phyloP scores from a whole-genome alignment of 1,140 invertebrate species.

The Gonioctena quinquepunctata region DNA sequence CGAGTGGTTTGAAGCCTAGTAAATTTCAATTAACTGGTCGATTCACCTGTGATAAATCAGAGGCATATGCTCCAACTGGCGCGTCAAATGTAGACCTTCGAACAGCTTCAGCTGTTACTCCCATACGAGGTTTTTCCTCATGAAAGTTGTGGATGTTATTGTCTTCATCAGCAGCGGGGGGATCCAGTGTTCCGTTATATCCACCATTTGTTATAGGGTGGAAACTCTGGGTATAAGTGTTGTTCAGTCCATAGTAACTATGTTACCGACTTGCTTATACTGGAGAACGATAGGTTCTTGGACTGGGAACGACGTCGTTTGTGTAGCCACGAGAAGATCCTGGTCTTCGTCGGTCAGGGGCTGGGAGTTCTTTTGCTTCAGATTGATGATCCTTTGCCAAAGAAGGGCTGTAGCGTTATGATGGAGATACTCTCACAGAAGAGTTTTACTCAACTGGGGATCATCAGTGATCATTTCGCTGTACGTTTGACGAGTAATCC shows the following conservation, averaged over 20 bases:
- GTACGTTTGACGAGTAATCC: neutral
- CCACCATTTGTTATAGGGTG: neutral
- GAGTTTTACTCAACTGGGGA: neutral
- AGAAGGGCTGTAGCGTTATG: neutral
- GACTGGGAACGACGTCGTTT: neutral
- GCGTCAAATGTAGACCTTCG: too few relatives aligned
- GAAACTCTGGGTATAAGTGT: neutral
- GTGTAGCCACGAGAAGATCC: neutral
- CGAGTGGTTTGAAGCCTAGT: too few relatives aligned
- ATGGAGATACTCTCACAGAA: neutral
- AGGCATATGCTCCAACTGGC: slow-evolving; percentile 5
- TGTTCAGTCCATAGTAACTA: neutral
- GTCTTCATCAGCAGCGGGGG: neutral
- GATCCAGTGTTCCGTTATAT: neutral
- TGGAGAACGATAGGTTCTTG: too few relatives aligned
- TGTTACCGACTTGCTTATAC: neutral
- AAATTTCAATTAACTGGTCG: too few relatives aligned
- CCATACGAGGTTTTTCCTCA: slow-evolving; percentile 16
- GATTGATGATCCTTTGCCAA: neutral
- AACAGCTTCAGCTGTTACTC: too few relatives aligned
- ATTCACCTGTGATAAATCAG: too few relatives aligned
- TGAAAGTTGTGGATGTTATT: slow-evolving; percentile 15
- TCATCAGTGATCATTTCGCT: neutral
- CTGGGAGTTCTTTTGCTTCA: neutral
- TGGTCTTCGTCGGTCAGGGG: neutral